Evolutionary conservation across 1,140 invertebrate genomes (phyloP).

Genomic region (Galleria mellonella): DNA sequence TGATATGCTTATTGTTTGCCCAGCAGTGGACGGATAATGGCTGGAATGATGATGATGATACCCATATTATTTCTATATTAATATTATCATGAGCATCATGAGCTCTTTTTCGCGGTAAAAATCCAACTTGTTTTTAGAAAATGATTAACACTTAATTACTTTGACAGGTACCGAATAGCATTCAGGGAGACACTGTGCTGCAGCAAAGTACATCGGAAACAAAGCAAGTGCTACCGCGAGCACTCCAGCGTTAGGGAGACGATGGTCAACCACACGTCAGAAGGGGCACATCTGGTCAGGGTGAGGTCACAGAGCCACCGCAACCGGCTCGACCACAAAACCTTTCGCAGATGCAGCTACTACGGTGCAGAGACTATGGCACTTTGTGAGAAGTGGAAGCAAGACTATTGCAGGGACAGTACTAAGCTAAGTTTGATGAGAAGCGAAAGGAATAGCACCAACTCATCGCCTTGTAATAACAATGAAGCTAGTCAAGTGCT

Average conservation of each 20-base stretch:
- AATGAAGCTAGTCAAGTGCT: slow-evolving; percentile 4
- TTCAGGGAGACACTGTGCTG: slow-evolving; percentile 84
- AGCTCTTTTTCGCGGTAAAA: too few species aligned
- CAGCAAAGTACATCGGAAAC: slow-evolving; percentile 49
- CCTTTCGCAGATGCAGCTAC: slow-evolving; percentile 30
- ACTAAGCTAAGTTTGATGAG: not conserved
- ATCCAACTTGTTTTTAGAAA: too few species aligned
- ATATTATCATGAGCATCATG: too few species aligned
- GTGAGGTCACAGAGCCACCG: slow-evolving; percentile 46
- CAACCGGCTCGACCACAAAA: slow-evolving; percentile 29
- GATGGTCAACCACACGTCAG: slow-evolving; percentile 57
- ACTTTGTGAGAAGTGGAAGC: slow-evolving; percentile 33
- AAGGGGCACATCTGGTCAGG: slow-evolving; percentile 56
- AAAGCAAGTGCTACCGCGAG: slow-evolving; percentile 71
- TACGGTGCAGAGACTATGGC: slow-evolving; percentile 30
- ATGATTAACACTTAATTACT: too few species aligned
- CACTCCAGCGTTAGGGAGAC: slow-evolving; percentile 76
- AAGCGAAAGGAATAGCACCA: slow-evolving; percentile 4
- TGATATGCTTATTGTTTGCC: too few species aligned
- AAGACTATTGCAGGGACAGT: slow-evolving; percentile 11
- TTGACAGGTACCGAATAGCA: slow-evolving; percentile 83
- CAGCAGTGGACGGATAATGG: too few species aligned
- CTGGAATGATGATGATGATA: too few species aligned
- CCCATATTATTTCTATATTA: too few species aligned
- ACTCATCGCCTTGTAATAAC: slow-evolving; percentile 6